Conservation (phyloP, 2,797 vertebrate genomes). For the Phaenicophaeus curvirostris region DNA sequence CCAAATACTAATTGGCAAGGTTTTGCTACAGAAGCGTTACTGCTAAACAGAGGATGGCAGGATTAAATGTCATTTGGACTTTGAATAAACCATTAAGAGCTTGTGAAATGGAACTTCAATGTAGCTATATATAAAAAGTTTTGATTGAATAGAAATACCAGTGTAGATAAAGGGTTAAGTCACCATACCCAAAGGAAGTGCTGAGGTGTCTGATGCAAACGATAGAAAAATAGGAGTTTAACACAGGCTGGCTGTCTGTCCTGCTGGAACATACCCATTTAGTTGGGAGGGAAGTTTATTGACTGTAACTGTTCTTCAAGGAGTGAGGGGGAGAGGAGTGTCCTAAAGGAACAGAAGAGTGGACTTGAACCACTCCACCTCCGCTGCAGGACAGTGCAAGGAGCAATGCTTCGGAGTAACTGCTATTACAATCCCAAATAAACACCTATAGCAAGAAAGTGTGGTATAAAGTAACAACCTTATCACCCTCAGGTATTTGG, state of each 20-base stretch:
- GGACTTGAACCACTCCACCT: accelerated
- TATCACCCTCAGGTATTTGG: neutral
- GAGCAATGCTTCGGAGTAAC: neutral
- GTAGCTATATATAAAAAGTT: neutral
- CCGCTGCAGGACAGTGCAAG: neutral
- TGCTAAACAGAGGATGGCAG: neutral
- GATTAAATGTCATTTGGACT: neutral
- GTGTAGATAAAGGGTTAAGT: neutral
- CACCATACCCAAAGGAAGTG: neutral
- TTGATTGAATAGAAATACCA: neutral
- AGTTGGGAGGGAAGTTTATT: neutral
- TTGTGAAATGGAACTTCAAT: neutral
- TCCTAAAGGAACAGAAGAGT: accelerated
- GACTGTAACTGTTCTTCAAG: neutral
- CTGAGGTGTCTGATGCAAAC: accelerated
- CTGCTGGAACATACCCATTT: neutral
- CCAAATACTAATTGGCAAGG: neutral
- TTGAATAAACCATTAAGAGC: neutral
- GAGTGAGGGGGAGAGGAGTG: accelerated
- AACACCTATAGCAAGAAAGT: neutral
- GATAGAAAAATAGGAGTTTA: neutral
- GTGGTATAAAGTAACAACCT: neutral
- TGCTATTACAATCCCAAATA: neutral
- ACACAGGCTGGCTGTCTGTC: neutral
- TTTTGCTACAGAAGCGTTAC: neutral